These are phyloP conservation scores for Emydura subglobosa DNA, from an alignment of 2,113 vertebrate genomes.

Conservation along the genomic window DNA sequence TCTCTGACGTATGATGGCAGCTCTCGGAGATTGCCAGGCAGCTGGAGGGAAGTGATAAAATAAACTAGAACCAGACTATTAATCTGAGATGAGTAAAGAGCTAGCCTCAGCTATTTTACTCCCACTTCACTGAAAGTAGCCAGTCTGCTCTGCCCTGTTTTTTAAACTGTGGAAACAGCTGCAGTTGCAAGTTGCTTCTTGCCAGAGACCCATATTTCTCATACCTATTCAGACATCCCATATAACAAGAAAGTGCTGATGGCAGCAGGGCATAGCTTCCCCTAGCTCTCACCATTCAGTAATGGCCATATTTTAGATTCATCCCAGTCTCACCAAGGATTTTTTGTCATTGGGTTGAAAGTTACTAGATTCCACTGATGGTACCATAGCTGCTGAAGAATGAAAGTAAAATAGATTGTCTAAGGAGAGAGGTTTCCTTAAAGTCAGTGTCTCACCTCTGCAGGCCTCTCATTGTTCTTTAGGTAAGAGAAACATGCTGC, in stretches of 20 bases:
- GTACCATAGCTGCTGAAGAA: not conserved
- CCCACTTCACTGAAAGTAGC: constrained; percentile 15
- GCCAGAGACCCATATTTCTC: constrained; percentile 70
- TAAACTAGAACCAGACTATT: constrained; percentile 7
- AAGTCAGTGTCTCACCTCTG: not conserved
- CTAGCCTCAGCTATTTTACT: not conserved
- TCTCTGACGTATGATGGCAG: not conserved
- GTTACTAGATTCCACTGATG: not conserved
- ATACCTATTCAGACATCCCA: constrained; percentile 73
- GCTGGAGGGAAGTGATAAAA: not conserved
- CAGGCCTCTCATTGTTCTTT: not conserved
- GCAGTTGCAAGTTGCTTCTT: constrained; percentile 72
- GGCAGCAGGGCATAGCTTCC: constrained; percentile 60
- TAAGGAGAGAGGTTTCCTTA: not conserved
- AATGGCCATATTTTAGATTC: constrained; percentile 37
- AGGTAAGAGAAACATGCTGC: not conserved
- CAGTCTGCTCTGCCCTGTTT: constrained; percentile 45
- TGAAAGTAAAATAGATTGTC: not conserved
- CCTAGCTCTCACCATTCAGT: constrained; percentile 32
- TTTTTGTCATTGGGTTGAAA: constrained; percentile 4
- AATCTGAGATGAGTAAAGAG: not conserved
- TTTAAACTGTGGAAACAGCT: constrained; percentile 65
- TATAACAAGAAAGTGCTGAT: constrained; percentile 66
- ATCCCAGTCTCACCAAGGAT: not conserved
- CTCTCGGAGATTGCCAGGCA: not conserved